Evolutionary conservation across 2,113 vertebrate species (phyloP), one percentile per base, ranked within the genome.

Genomic region (Ctenodactylus gundi): DNA sequence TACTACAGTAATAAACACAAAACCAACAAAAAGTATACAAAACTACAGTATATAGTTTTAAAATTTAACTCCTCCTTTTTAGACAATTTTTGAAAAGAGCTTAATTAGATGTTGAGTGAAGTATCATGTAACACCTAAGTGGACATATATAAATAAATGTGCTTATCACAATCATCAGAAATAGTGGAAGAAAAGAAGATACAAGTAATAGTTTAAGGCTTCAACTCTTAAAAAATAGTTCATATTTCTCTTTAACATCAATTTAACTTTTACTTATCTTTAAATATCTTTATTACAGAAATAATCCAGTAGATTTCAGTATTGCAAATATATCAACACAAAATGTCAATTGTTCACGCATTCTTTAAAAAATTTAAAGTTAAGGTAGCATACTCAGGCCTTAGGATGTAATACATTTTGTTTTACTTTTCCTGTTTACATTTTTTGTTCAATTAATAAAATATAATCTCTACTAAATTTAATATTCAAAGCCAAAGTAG

Each of bases 201-300:
- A 34, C 1, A 67, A 86, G 29, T 36, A 85, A 27, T 83, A 88
- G 83, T 92, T 57, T 46, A 77, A 92, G 34, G 90, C 36, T 70
- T 78, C n/a, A 70, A 12, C 2, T 25, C 7, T 90, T 55, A 84
- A 65, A 90, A 70, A 62, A 31, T 36, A 67, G 10, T 55, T 46
- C 57, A 34, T 86, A 53, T 76, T 76, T 21, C 7, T 13, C 27
- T 83, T 90, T 87, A 53, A 49, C 34, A 14, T 6, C 77, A 84
- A 76, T 81, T 94, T 85, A 88, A 94, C 72, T 91, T 87, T 90
- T 86, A n/a, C 7, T 80, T 93, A 81, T 67, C 53, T 27, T 72
- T 92, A 36, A 80, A 83, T 4, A 82, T 46, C 8, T 12, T 72
- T 60, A 80, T 75, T 68, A 88, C 17, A 75, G 75, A 21, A 94